Conservation (phyloP, 2,888 invertebrate species). For the Leptura quadrifasciata region DNA sequence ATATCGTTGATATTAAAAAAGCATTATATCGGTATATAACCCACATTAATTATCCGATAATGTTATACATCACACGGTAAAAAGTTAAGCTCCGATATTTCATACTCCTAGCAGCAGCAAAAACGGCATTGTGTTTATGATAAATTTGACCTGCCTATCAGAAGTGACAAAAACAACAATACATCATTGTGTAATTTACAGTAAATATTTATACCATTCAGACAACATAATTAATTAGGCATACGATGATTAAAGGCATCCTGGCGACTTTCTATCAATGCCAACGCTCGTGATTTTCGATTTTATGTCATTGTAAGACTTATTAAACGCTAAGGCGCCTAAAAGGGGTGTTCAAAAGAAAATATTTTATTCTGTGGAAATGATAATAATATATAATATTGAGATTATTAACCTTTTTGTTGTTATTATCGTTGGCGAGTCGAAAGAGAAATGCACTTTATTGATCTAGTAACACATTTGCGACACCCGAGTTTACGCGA, state of each 20-base stretch:
- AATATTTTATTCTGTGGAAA: constrained; percentile 6
- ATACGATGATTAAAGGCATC: constrained; percentile 16
- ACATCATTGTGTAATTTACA: constrained; percentile 55
- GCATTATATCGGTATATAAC: neutral
- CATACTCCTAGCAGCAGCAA: constrained; percentile 5
- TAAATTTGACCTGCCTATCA: constrained; percentile 55
- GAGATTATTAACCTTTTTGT: neutral
- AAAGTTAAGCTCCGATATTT: neutral
- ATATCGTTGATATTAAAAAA: neutral
- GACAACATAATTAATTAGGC: constrained; percentile 32
- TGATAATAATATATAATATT: constrained; percentile 15
- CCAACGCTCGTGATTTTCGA: constrained; percentile 14
- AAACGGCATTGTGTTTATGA: constrained; percentile 38
- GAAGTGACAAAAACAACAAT: constrained; percentile 52
- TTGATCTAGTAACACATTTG: constrained; percentile 7
- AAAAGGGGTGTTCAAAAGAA: constrained; percentile 20
- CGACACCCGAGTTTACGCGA: constrained; percentile 3
- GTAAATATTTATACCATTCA: constrained; percentile 20
- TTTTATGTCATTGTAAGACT: neutral
- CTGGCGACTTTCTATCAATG: constrained; percentile 32
- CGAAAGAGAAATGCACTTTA: constrained; percentile 12
- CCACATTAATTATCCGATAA: neutral
- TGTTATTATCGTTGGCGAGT: neutral
- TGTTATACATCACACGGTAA: neutral
- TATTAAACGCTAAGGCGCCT: constrained; percentile 15